Evolutionary conservation across 92 coral and sea anemone species (phyloP), one percentile per base, ranked within the genome.

Genomic region (Zoanthus sociatus): DNA sequence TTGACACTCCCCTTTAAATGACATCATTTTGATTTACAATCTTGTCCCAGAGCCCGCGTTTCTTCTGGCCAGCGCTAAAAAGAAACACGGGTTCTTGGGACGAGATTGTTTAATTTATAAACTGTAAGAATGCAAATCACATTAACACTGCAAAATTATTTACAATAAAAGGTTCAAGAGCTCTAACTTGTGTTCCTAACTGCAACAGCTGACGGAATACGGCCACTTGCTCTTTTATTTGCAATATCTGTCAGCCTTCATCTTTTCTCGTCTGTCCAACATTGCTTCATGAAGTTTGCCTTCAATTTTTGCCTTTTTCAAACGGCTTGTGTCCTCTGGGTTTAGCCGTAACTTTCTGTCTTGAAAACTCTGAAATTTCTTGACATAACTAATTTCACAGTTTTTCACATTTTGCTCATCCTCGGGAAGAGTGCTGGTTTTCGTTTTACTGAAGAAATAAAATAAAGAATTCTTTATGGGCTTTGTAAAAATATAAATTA

Each of bases 201-300:
- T 48, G 55, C 4, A 37, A 50, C 7, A 1, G 55, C 55, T 50
- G 9, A 50, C 55, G 7, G 55, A 7, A 7, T 50, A 7, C 9
- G 10, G 12, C 55, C 55, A 78, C 15, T 56, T 54, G 55, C 11
- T 55, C 26, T 17, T 84, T 77, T 93, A 97, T 92, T 97, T 97
- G 78, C 99, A 97, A 61, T 95, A 97, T 87, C 98, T 93, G 89
- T 97, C 99, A 9, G 99, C 93, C 77, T 97, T 97, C 99, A 97
- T 97, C 86, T 97, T 97, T 83, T 97, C 98, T 79, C 99, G 79
- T 67, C 99, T 90, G 73, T 97, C 92, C 56, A 97, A 88, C 93
- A 97, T 92, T 86, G 91, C 98, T 81, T 95, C 99, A 73, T 95
- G 99, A 31, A 97, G 69, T 88, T 90, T 90, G 10, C 99, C 99